A percentile compares a stretch with the other conserved stretches of the same genome.
Conservation (phyloP, 1,140 invertebrate species). For the Andricus grossulariae region DNA sequence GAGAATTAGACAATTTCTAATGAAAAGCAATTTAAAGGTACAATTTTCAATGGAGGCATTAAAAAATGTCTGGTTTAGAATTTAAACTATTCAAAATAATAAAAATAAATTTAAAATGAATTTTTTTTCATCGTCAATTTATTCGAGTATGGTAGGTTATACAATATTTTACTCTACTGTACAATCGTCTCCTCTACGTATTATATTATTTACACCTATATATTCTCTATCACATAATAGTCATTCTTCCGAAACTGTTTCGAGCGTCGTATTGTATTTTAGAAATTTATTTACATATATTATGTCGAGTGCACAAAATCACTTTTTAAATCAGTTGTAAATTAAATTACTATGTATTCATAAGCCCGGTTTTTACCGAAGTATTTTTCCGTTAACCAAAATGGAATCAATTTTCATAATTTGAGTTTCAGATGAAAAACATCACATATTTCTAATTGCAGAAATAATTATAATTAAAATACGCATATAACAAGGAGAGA, state of each 20-base stretch:
- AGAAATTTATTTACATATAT: not conserved
- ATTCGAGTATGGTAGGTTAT: slow-evolving; percentile 16
- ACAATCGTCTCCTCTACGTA: slow-evolving; percentile 1
- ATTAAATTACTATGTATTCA: not conserved
- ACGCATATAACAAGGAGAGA: too few species aligned
- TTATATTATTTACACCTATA: slow-evolving; percentile 27
- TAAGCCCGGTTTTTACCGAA: too few species aligned
- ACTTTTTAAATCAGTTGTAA: not conserved
- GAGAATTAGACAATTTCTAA: too few species aligned
- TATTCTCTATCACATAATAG: slow-evolving; percentile 17
- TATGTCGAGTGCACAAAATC: not conserved
- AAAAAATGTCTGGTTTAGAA: not conserved
- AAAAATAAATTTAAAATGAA: not conserved
- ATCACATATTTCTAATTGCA: too few species aligned
- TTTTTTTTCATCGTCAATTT: not conserved
- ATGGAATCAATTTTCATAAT: too few species aligned
- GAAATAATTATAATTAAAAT: too few species aligned
- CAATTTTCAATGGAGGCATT: too few species aligned
- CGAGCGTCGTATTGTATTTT: not conserved
- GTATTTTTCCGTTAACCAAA: too few species aligned
- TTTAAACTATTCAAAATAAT: not conserved
- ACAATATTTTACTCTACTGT: slow-evolving; percentile 17
- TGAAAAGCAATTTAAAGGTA: too few species aligned
- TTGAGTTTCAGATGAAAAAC: too few species aligned
- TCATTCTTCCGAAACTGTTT: slow-evolving; percentile 5